Evolutionary conservation across 2,113 vertebrate species (phyloP).

Genomic region (Zosterops hypoxanthus): DNA sequence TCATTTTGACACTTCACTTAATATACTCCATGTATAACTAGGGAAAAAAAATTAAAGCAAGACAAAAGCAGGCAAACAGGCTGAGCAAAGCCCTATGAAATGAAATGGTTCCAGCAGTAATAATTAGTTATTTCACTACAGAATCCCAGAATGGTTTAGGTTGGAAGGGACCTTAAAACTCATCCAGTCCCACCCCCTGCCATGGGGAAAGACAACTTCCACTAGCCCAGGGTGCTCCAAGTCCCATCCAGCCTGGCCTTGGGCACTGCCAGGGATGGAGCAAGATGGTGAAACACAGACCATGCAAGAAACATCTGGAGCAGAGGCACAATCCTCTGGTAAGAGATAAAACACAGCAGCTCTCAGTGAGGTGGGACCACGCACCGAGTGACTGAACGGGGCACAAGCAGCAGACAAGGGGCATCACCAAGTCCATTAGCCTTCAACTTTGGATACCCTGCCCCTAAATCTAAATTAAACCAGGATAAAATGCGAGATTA

Average conservation of each 20-base stretch:
- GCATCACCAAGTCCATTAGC: not conserved
- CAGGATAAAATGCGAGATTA: not conserved
- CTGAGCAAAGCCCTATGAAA: not conserved
- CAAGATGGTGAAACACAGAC: not conserved
- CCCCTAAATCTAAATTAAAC: not conserved
- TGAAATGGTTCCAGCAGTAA: not conserved
- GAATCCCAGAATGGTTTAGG: not conserved
- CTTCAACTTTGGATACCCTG: not conserved
- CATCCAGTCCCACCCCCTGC: not conserved
- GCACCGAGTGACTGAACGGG: not conserved
- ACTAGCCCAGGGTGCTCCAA: fast-evolving
- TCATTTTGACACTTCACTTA: not conserved
- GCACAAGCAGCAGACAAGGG: not conserved
- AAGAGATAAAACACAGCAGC: not conserved
- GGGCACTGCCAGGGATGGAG: not conserved
- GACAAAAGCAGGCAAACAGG: not conserved
- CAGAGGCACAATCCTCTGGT: not conserved
- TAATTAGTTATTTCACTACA: not conserved
- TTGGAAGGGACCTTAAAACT: not conserved
- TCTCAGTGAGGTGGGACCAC: not conserved
- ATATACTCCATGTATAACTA: not conserved
- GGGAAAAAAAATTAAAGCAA: not conserved
- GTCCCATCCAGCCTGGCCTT: fast-evolving
- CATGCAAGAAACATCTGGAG: not conserved
- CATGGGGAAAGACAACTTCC: not conserved